Conservation (phyloP, 2,113 vertebrate species). For the Sialia sialis region DNA sequence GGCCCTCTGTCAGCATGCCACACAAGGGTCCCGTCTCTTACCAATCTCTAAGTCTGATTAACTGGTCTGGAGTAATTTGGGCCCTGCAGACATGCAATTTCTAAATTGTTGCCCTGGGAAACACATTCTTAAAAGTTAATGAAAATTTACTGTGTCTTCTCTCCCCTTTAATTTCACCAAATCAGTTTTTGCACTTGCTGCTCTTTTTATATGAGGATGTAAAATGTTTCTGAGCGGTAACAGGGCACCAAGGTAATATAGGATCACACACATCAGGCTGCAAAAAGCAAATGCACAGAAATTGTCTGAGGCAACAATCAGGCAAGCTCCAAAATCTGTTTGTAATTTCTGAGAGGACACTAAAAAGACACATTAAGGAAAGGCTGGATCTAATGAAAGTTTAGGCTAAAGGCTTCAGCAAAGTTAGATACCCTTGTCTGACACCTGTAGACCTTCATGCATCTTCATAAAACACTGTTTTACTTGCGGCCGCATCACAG, state of each 20-base stretch:
- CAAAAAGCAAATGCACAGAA: conserved; percentile 16
- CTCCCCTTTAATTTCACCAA: neutral
- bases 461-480: neutral
- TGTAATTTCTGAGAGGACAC: neutral
- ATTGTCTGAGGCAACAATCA: neutral
- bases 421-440: neutral
- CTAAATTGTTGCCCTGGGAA: neutral
- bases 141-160: neutral
- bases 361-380: neutral
- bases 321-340: neutral
- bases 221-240: neutral
- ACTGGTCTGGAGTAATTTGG: neutral
- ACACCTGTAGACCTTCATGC: neutral
- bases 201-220: neutral
- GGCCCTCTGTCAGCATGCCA: neutral
- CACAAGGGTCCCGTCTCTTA: neutral
- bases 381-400: neutral
- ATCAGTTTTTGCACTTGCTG: neutral
- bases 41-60: neutral
- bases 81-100: neutral
- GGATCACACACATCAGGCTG: neutral
- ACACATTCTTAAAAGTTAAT: neutral
- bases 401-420: neutral
- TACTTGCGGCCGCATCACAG: neutral
- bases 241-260: neutral